Evolutionary conservation across 2,797 vertebrate species (phyloP), one percentile per base, ranked within the genome.

Genomic region (Morelia viridis): DNA sequence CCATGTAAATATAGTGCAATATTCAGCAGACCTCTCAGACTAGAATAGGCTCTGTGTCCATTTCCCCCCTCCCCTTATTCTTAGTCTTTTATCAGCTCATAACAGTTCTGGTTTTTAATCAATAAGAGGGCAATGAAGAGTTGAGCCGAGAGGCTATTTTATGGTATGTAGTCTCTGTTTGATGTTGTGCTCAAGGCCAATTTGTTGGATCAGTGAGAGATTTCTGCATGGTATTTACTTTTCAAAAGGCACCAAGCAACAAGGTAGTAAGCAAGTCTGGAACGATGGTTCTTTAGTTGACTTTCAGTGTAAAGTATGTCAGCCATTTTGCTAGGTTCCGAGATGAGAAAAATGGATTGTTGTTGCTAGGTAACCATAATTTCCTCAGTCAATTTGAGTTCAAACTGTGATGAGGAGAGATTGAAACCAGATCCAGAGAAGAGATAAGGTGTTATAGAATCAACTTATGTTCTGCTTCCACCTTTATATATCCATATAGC

Each of bases 321-420:
- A 64, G 50, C 19, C 17, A 89, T 68, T 92, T 92, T 89, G 24
- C 61, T 89, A 1, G 80, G 26, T 85, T 68, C 76, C n/a, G 28
- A 35, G 50, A 85, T 89, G 31, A 58, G 71, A 41, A 85, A 58
- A 65, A 26, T 41, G 31, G 26, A 46, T 58, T 68, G 50, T 19
- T 6, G 60, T 89, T 89, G 61, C 76, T 89, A 85, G 46, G 71
- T 87, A 85, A 92, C 87, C 11, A 41, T 65, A 89, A n/a, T 24
- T 41, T 22, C 53, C 24, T 65, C 53, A 68, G 31, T 64, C 50
- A 88, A 28, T 85, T 65, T 89, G 31, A 85, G 4, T 50, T 85
- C 10, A 58, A 58, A 65, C 8, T 19, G 1, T 19, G 58, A 71
- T 5, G 8, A 11, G 41, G 24, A 35, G 13, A 10, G 24, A 28